Conservation (phyloP, 2,888 invertebrate species). For the Troides oblongomaculatus region DNA sequence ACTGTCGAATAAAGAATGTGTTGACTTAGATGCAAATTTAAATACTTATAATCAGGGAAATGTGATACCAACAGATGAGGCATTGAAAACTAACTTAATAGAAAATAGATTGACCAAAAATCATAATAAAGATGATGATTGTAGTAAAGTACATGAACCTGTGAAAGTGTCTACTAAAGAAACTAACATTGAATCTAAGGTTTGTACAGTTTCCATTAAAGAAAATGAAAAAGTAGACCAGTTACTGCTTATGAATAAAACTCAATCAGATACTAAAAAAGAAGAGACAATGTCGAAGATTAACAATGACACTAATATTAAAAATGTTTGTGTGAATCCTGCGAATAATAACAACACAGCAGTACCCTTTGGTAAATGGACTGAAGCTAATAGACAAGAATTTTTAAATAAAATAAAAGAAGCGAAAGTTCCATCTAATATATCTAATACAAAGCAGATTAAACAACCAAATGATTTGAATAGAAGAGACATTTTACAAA, state of each 20-base stretch:
- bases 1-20: neutral
- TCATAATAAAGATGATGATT: constrained; percentile 1
- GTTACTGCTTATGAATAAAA: constrained; percentile 21
- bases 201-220: neutral
- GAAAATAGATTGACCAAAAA: constrained; percentile 1
- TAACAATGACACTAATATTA: constrained; percentile 1
- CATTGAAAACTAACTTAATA: neutral
- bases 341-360: constrained; percentile 57
- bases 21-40: neutral
- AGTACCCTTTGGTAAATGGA: constrained; percentile 75
- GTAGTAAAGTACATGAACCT: neutral
- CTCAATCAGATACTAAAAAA: constrained; percentile 30
- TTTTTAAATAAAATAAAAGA: constrained; percentile 71
- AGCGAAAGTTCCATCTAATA: constrained; percentile 53
- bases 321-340: constrained; percentile 42
- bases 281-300: constrained; percentile 35
- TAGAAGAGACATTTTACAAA: constrained; percentile 68
- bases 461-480: constrained; percentile 73
- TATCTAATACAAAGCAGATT: constrained; percentile 62
- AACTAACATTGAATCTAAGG: neutral
- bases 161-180: constrained; percentile 8
- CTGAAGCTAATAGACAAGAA: constrained; percentile 69
- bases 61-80: neutral
- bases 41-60: neutral
- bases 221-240: constrained; percentile 26